Percentiles rank a stretch among this genome's conserved stretches.
Evolutionary conservation across 2,797 vertebrate species (phyloP).

Genomic region (Telmatherina bonti): DNA sequence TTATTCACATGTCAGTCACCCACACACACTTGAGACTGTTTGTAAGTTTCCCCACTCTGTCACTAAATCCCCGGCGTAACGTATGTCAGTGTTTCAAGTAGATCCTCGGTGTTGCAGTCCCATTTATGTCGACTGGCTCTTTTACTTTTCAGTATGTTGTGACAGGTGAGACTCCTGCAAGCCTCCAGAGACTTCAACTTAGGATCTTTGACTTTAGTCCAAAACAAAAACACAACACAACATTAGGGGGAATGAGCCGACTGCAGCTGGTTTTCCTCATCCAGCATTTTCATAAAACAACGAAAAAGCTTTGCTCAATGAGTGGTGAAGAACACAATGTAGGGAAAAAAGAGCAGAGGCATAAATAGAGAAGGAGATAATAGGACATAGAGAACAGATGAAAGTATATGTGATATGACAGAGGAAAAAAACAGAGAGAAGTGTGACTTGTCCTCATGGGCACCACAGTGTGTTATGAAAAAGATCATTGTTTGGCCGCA

Average conservation of each 20-base stretch:
- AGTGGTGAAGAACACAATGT: constrained; percentile 22
- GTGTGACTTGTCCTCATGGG: constrained; percentile 20
- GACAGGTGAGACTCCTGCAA: constrained; percentile 49
- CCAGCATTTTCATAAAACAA: constrained; percentile 19
- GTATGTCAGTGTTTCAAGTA: constrained; percentile 44
- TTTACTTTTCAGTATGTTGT: constrained; percentile 33
- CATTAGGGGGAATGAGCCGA: not conserved
- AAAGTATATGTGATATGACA: constrained; percentile 6
- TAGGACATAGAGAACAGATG: constrained; percentile 27
- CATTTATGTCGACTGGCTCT: constrained; percentile 20
- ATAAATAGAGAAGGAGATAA: constrained; percentile 27
- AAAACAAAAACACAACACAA: constrained; percentile 1
- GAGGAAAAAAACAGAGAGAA: constrained; percentile 3
- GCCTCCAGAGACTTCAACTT: constrained; percentile 21
- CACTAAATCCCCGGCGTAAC: constrained; percentile 50
- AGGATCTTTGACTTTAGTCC: constrained; percentile 24
- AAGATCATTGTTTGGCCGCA: constrained; percentile 38
- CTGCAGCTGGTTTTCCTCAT: constrained; percentile 30
- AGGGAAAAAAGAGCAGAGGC: constrained; percentile 27
- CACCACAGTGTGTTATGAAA: constrained; percentile 30
- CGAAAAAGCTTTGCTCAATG: constrained; percentile 17
- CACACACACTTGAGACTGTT: constrained; percentile 52
- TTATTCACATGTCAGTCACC: constrained; percentile 67
- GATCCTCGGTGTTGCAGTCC: constrained; percentile 33
- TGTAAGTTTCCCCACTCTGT: constrained; percentile 54